These are phyloP conservation scores for Caerostris extrusa DNA, from an alignment of 1,140 invertebrate genomes.

Conservation along the genomic window DNA sequence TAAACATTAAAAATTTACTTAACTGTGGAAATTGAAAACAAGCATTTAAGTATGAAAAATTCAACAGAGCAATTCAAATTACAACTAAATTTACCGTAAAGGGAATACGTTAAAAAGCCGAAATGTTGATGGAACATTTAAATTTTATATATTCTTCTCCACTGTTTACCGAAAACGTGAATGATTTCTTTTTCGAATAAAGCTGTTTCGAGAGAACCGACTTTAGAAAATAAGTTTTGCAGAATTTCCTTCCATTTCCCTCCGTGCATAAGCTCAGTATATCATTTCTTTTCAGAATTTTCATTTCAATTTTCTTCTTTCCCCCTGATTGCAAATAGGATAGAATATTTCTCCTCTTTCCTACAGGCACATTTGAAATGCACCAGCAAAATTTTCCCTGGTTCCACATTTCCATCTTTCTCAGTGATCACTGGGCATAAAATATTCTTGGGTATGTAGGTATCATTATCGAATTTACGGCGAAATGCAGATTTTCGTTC, in stretches of 20 bases:
- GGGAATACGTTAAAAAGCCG: not conserved
- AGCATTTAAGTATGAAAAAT: no score
- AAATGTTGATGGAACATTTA: not conserved
- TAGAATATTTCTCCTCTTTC: not conserved
- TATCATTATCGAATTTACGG: constrained; percentile 15
- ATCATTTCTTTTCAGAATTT: not conserved
- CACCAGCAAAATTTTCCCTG: constrained; percentile 7
- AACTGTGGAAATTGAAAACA: no score
- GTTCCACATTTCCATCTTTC: not conserved
- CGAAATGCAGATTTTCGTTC: not conserved
- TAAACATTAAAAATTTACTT: no score
- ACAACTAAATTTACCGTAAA: no score
- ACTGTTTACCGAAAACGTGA: not conserved
- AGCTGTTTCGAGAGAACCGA: not conserved
- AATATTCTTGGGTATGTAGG: not conserved
- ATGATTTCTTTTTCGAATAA: not conserved
- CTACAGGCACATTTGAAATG: constrained; percentile 15
- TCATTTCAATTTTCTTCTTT: not conserved
- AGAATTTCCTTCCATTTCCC: not conserved
- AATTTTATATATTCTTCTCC: constrained; percentile 5
- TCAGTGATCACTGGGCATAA: not conserved
- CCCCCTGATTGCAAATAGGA: constrained; percentile 12
- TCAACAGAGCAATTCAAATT: no score
- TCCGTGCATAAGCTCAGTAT: not conserved
- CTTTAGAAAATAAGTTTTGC: not conserved